phyloP scores from a whole-genome alignment of 2,797 vertebrate species.

The Lepus townsendii region DNA sequence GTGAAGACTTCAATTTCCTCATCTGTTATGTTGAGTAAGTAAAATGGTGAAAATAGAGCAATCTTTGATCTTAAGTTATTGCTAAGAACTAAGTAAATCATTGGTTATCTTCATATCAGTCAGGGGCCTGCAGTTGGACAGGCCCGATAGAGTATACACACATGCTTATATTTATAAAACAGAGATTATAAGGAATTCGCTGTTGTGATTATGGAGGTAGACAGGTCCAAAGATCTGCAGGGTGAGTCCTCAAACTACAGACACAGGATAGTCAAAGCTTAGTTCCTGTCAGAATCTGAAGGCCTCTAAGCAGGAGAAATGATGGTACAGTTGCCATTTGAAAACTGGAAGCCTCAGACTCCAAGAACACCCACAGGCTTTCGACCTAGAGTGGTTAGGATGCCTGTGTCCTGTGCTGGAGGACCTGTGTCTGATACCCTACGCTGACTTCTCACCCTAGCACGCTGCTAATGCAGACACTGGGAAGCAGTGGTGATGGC shows the following conservation, averaged over 20 bases:
- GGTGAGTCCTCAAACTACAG: neutral
- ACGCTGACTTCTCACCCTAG: too few species aligned
- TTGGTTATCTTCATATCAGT: neutral
- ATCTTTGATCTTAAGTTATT: neutral
- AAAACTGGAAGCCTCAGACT: neutral
- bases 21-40: neutral
- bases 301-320: neutral
- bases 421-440: too few species aligned
- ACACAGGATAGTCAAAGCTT: neutral
- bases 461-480: too few species aligned
- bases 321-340: fast-evolving
- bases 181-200: neutral
- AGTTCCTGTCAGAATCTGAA: neutral
- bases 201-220: neutral
- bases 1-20: neutral
- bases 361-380: neutral
- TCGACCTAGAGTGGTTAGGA: too few species aligned
- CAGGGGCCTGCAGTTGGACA: neutral
- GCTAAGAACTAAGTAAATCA: neutral
- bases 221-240: neutral
- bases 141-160: neutral
- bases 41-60: neutral
- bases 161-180: neutral
- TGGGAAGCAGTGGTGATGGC: too few species aligned
- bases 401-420: too few species aligned